A percentile compares a stretch with the other conserved stretches of the same genome.
Conservation (phyloP, 2,797 vertebrate species). For the Mormyrops attenuatus region DNA sequence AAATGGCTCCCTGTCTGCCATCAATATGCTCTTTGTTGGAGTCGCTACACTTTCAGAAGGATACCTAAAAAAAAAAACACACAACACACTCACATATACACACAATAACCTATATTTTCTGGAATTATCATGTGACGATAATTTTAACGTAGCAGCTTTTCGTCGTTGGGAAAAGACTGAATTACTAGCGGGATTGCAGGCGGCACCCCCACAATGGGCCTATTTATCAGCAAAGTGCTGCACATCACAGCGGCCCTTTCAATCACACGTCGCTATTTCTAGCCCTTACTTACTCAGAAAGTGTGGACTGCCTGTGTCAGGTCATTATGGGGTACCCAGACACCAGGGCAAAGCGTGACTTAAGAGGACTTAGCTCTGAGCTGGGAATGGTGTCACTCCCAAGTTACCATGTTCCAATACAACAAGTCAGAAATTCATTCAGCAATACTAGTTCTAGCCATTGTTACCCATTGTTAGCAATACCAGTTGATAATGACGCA, state of each 20-base stretch:
- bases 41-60: background rate
- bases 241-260: background rate
- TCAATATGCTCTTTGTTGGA: constrained; percentile 54
- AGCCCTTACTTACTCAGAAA: background rate
- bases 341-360: background rate
- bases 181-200: background rate
- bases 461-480: background rate
- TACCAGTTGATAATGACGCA: background rate
- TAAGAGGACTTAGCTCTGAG: background rate
- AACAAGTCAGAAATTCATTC: background rate
- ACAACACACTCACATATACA: background rate
- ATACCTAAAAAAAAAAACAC: background rate
- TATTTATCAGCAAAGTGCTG: background rate
- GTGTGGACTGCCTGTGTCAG: background rate
- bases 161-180: background rate
- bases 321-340: background rate
- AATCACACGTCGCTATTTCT: background rate
- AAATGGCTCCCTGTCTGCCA: constrained; percentile 38
- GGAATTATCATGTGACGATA: constrained; percentile 23
- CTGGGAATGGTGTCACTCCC: background rate
- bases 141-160: background rate
- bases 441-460: background rate
- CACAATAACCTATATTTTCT: constrained; percentile 9
- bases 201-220: background rate
- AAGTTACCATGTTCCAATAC: background rate